Percentiles rank a stretch among this genome's conserved stretches.
These are phyloP conservation scores for Drosophila nikananu DNA, from an alignment of 1,140 invertebrate species.

Conservation along the genomic window DNA sequence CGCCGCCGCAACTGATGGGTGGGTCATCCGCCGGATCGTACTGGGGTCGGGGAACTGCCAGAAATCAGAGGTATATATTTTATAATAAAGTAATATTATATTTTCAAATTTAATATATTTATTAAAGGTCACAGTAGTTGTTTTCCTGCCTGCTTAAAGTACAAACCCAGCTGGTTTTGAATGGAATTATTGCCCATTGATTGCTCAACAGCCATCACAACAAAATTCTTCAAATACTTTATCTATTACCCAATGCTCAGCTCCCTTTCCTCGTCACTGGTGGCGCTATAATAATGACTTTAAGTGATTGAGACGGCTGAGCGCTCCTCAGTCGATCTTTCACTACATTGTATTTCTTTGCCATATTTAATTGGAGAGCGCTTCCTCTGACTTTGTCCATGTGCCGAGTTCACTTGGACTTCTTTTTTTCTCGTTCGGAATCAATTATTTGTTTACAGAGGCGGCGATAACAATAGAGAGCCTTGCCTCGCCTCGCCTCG, in stretches of 20 bases:
- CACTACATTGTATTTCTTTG: not conserved
- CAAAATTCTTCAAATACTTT: conserved; percentile 23
- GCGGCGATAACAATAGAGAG: conserved; percentile 46
- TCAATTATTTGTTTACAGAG: conserved; percentile 58
- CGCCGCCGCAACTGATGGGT: conserved; percentile 56
- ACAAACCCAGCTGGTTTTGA: not conserved
- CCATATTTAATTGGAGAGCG: conserved; percentile 2
- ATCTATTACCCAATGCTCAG: conserved; percentile 4
- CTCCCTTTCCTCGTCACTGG: conserved; percentile 4
- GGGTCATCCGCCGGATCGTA: conserved; percentile 21
- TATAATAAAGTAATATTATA: no score
- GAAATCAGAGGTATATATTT: no score
- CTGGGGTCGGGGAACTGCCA: conserved; percentile 49
- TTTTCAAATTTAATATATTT: not conserved
- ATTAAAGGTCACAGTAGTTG: not conserved
- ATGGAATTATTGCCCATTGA: conserved; percentile 13
- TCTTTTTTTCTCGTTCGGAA: conserved; percentile 18
- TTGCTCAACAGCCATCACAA: conserved; percentile 5
- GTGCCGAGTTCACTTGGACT: conserved; percentile 27
- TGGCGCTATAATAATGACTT: conserved; percentile 50
- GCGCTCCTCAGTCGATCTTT: not conserved
- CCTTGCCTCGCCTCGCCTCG: conserved; percentile 6
- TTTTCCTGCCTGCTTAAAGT: not conserved
- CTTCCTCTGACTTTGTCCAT: conserved; percentile 9
- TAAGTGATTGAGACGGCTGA: conserved; percentile 45